phyloP scores from a whole-genome alignment of 2,113 vertebrate genomes.

The Epinephelus moara region DNA sequence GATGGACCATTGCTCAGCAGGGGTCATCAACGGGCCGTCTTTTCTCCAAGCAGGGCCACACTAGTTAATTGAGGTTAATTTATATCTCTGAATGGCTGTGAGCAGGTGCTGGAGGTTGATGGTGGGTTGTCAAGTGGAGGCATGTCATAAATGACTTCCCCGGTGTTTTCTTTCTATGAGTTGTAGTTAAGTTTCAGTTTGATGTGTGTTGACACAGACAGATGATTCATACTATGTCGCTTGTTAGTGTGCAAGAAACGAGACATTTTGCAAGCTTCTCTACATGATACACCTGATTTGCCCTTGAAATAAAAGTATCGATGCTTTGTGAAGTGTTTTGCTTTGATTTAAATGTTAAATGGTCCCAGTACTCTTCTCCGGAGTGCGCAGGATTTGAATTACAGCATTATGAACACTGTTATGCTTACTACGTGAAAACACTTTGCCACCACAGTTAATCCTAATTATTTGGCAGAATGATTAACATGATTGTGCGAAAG shows the following conservation, averaged over 20 bases:
- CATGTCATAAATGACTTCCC: constrained; percentile 19
- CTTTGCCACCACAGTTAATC: constrained; percentile 26
- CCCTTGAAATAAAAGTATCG: neutral
- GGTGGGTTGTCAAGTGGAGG: constrained; percentile 27
- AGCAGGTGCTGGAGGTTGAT: constrained; percentile 60
- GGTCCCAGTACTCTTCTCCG: neutral
- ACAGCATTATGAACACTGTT: constrained; percentile 25
- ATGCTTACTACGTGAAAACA: constrained; percentile 10
- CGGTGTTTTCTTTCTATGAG: constrained; percentile 9
- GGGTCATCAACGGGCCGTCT: constrained; percentile 46
- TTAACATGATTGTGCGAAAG: constrained; percentile 36
- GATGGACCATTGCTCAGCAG: constrained; percentile 49
- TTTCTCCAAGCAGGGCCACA: constrained; percentile 37
- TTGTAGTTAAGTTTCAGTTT: constrained; percentile 21
- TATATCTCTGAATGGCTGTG: constrained; percentile 57
- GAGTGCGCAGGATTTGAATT: constrained; percentile 12
- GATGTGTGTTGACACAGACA: neutral
- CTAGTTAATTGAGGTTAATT: constrained; percentile 77
- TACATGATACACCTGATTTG: neutral
- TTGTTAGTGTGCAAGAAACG: constrained; percentile 7
- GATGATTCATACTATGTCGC: constrained; percentile 1
- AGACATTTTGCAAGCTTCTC: neutral
- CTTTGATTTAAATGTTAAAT: constrained; percentile 20
- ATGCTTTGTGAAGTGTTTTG: constrained; percentile 45
- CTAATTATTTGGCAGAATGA: constrained; percentile 36